Evolutionary conservation across 2,113 vertebrate species (phyloP).

Genomic region (Lucifuga dentata): DNA sequence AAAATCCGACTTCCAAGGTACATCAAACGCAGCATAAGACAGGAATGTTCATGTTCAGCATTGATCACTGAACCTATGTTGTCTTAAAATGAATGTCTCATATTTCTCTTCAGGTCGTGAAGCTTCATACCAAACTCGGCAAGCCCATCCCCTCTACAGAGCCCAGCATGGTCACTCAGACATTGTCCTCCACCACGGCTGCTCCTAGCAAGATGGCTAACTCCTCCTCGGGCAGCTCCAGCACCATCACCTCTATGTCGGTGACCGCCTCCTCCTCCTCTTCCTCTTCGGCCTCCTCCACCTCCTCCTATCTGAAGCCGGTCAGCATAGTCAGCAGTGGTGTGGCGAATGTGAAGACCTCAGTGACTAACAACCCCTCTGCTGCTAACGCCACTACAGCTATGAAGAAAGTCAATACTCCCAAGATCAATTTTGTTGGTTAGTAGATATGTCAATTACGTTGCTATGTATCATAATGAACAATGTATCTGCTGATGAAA

Average conservation of each 20-base stretch:
- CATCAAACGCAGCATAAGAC: no score
- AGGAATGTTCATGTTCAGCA: no score
- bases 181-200: conserved; percentile 86
- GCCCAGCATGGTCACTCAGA: conserved; percentile 93
- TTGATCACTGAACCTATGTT: no score
- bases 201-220: conserved; percentile 87
- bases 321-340: conserved; percentile 84
- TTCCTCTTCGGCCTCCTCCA: conserved; percentile 70
- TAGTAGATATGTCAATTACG: conserved; percentile 77
- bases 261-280: conserved; percentile 65
- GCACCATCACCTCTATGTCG: conserved; percentile 80
- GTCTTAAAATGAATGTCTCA: no score
- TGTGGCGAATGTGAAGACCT: conserved; percentile 73
- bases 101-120: conserved; percentile 89
- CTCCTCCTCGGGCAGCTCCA: conserved; percentile 84
- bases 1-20: no score
- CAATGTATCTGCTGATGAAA: no score
- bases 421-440: conserved; percentile 99
- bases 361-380: conserved; percentile 49
- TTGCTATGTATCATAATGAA: no score
- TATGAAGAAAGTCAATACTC: conserved; percentile 92
- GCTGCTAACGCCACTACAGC: conserved; percentile 75
- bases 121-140: conserved; percentile 98
- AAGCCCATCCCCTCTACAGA: conserved; percentile 99
- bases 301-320: conserved; percentile 78